These are phyloP conservation scores for Oryzias curvinotus DNA, from an alignment of 2,113 vertebrate genomes.

Conservation along the genomic window DNA sequence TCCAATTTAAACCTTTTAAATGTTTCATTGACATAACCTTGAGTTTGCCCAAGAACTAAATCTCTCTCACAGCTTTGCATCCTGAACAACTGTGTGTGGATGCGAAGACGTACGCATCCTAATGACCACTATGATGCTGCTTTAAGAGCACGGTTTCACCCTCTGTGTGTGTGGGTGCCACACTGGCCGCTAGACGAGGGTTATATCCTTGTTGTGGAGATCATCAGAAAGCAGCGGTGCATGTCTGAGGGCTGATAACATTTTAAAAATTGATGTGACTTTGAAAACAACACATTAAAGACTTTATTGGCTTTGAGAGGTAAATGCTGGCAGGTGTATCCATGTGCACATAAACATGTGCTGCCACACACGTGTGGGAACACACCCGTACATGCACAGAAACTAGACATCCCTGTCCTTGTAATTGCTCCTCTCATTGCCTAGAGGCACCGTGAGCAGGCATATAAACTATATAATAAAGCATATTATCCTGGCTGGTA, in stretches of 20 bases:
- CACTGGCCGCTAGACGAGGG: slow-evolving; percentile 16
- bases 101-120: slow-evolving; percentile 5
- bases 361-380: slow-evolving; percentile 15
- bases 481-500: slow-evolving; percentile 73
- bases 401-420: slow-evolving; percentile 51
- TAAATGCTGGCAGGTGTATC: slow-evolving; percentile 66
- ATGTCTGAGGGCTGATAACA: slow-evolving; percentile 63
- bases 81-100: not conserved
- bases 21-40: slow-evolving; percentile 21
- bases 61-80: not conserved
- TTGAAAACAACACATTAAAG: slow-evolving; percentile 64
- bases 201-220: slow-evolving; percentile 56
- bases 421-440: slow-evolving; percentile 79
- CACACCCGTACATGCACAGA: slow-evolving; percentile 23
- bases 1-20: slow-evolving; percentile 9
- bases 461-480: slow-evolving; percentile 73
- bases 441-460: slow-evolving; percentile 67
- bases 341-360: slow-evolving; percentile 7
- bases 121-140: not conserved
- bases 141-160: not conserved
- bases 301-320: slow-evolving; percentile 66
- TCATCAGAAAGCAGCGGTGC: slow-evolving; percentile 57
- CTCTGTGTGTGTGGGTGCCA: slow-evolving; percentile 8
- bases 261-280: slow-evolving; percentile 76
- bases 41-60: slow-evolving; percentile 10